These are phyloP conservation scores for Garrulus glandarius DNA, from an alignment of 2,797 vertebrate species.

Conservation along the genomic window DNA sequence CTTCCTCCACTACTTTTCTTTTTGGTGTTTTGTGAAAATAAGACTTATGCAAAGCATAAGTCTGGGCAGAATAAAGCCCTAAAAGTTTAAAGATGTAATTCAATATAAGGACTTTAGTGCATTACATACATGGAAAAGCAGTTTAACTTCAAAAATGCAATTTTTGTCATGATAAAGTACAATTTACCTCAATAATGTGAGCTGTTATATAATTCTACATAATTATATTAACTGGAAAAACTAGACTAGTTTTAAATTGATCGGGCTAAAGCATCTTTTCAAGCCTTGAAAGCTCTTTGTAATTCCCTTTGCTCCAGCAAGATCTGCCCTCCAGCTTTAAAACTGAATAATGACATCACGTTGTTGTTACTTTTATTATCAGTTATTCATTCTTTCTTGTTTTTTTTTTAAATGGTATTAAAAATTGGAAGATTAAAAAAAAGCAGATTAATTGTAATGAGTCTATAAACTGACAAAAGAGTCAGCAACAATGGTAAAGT, in stretches of 20 bases:
- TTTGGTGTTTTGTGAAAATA: neutral
- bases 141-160: constrained; percentile 71
- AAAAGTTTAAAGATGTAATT: constrained; percentile 47
- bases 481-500: neutral
- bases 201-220: constrained; percentile 78
- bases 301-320: constrained; percentile 73
- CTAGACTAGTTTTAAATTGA: constrained; percentile 74
- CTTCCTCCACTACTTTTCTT: neutral
- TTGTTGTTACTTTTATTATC: constrained; percentile 56
- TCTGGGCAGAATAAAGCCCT: constrained; percentile 37
- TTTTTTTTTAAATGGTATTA: constrained; percentile 40
- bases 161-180: constrained; percentile 74
- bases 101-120: constrained; percentile 45
- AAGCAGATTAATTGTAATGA: constrained; percentile 65
- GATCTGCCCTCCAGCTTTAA: constrained; percentile 73
- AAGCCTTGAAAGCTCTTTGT: constrained; percentile 72
- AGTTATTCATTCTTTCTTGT: constrained; percentile 52
- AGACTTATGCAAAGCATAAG: neutral
- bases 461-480: constrained; percentile 57
- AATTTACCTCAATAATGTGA: constrained; percentile 78
- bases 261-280: constrained; percentile 75
- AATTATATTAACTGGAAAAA: constrained; percentile 82
- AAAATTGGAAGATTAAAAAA: constrained; percentile 60
- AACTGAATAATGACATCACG: constrained; percentile 64
- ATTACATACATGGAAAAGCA: constrained; percentile 59